Conservation (phyloP, 2,888 invertebrate species). For the Antheraea yamamai region DNA sequence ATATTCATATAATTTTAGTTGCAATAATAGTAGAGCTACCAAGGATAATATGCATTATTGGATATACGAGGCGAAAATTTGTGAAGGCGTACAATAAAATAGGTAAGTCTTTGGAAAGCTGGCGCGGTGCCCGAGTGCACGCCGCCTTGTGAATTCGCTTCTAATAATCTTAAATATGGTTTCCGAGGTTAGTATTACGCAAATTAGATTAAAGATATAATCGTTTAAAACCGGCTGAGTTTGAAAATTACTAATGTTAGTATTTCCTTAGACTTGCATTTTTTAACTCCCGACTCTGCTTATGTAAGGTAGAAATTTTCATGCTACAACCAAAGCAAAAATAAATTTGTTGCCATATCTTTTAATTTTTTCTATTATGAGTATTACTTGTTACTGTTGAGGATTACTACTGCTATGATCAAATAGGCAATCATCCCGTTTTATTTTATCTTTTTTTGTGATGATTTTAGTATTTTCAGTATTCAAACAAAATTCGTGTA, state of each 20-base stretch:
- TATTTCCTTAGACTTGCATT: not conserved
- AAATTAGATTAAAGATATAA: conserved; percentile 19
- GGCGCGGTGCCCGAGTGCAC: conserved; percentile 37
- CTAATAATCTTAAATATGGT: conserved; percentile 40
- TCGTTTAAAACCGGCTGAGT: conserved; percentile 6
- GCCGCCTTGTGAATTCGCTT: conserved; percentile 26
- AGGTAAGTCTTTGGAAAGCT: conserved; percentile 26
- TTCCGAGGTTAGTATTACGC: conserved; percentile 12
- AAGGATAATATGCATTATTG: conserved; percentile 9
- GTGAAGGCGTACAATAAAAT: conserved; percentile 45
- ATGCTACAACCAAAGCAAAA: not conserved
- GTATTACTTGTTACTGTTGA: too few relatives aligned
- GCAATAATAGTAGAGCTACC: not conserved
- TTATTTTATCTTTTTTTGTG: too few relatives aligned
- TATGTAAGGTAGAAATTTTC: not conserved
- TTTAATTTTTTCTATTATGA: too few relatives aligned
- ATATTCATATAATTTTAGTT: not conserved
- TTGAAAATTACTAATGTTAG: conserved; percentile 5
- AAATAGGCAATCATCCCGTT: too few relatives aligned
- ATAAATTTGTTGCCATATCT: not conserved
- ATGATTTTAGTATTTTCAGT: too few relatives aligned
- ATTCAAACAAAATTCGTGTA: too few relatives aligned
- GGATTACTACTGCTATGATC: too few relatives aligned
- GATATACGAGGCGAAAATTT: conserved; percentile 38
- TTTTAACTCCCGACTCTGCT: not conserved